A percentile compares a stretch with the other conserved stretches of the same genome.
phyloP scores from a whole-genome alignment of 1,140 invertebrate species.

The Lutraria rhynchaena region DNA sequence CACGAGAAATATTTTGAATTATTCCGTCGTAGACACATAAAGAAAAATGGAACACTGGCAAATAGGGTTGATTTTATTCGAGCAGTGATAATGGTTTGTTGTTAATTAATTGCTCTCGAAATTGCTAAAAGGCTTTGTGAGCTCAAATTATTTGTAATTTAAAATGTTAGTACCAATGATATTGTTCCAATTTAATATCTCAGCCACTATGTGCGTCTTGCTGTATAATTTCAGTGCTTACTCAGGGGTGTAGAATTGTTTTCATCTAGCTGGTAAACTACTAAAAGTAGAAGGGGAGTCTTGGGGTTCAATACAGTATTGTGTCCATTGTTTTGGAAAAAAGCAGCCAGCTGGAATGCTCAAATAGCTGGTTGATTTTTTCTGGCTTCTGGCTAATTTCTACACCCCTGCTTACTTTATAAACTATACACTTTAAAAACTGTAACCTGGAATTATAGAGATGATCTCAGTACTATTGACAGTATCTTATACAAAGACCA shows the following conservation, averaged over 20 bases:
- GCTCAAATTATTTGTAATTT: neutral
- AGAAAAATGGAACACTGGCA: neutral
- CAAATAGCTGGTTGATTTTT: too few relatives aligned
- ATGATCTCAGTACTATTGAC: neutral
- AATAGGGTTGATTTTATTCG: slow-evolving; percentile 20
- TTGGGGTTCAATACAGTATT: too few relatives aligned
- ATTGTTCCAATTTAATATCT: too few relatives aligned
- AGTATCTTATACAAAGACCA: neutral
- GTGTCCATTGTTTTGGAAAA: too few relatives aligned
- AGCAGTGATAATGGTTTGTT: neutral
- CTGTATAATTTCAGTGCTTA: neutral
- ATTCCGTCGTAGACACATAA: slow-evolving; percentile 32
- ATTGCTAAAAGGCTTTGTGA: neutral
- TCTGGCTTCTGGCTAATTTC: too few relatives aligned
- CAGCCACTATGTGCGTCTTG: neutral
- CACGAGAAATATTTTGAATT: slow-evolving; percentile 44
- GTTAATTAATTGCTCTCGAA: neutral
- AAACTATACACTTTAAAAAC: neutral
- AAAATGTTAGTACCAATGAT: neutral
- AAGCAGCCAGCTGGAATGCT: too few relatives aligned
- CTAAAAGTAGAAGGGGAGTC: too few relatives aligned
- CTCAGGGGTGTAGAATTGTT: too few relatives aligned
- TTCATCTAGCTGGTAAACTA: too few relatives aligned
- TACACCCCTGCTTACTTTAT: neutral
- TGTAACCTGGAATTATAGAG: neutral